Conservation (phyloP, 2,888 invertebrate genomes). For the Euproctis similis region DNA sequence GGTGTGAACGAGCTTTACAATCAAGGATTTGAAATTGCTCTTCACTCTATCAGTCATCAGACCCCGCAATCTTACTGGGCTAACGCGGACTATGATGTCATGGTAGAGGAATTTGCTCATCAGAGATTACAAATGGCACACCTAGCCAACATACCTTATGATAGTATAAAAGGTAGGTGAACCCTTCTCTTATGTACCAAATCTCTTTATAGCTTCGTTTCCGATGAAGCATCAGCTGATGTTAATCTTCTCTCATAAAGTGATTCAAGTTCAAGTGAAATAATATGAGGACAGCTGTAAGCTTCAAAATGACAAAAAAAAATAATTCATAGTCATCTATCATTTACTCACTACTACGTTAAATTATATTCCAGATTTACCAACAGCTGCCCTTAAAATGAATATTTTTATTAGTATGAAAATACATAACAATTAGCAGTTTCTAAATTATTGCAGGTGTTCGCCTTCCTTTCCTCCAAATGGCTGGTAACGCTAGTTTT, state of each 20-base stretch:
- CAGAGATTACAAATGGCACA: constrained; percentile 67
- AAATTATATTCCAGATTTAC: too few species aligned
- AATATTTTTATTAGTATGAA: too few species aligned
- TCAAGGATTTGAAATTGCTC: constrained; percentile 78
- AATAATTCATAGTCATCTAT: too few species aligned
- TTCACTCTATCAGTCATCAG: constrained; percentile 80
- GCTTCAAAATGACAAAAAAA: too few species aligned
- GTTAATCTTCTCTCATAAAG: too few species aligned
- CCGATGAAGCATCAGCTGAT: too few species aligned
- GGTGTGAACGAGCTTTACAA: constrained; percentile 77
- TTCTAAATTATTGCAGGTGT: constrained; percentile 42
- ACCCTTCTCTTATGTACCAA: neutral
- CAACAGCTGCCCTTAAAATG: too few species aligned
- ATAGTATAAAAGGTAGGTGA: constrained; percentile 44
- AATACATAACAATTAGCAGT: too few species aligned
- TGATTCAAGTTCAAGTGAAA: too few species aligned
- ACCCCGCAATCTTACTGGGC: constrained; percentile 76
- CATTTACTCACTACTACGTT: too few species aligned
- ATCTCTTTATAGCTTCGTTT: too few species aligned
- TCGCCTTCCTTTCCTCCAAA: constrained; percentile 74
- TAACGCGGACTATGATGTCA: constrained; percentile 57
- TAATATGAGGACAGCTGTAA: too few species aligned
- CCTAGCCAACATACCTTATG: constrained; percentile 71
- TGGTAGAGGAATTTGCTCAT: constrained; percentile 76
- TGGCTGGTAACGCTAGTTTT: constrained; percentile 75